Percentiles rank a stretch among this genome's conserved stretches.
Evolutionary conservation across 2,113 vertebrate species (phyloP).

Genomic region (Gallinago paraguaiae): DNA sequence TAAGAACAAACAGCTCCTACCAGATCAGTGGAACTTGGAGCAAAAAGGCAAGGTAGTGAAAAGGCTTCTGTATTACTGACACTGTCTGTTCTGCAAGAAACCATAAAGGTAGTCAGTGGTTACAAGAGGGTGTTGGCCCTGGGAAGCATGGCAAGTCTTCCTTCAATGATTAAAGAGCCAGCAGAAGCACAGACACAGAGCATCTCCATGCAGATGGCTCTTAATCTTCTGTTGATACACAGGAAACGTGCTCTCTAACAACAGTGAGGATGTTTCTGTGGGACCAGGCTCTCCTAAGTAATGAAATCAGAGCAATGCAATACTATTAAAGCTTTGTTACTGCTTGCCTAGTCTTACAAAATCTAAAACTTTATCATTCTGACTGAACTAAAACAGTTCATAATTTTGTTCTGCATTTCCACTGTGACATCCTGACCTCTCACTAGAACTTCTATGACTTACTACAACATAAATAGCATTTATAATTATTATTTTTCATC

Average conservation of each 20-base stretch:
- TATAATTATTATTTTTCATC: not conserved
- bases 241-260: not conserved
- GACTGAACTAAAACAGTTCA: not conserved
- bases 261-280: not conserved
- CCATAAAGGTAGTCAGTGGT: not conserved
- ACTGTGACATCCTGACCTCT: not conserved
- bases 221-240: not conserved
- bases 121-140: slow-evolving; percentile 10
- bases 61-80: not conserved
- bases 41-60: not conserved
- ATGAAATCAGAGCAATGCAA: not conserved
- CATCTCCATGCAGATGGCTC: not conserved
- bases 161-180: not conserved
- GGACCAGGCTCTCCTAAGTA: not conserved
- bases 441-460: not conserved
- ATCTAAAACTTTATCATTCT: not conserved
- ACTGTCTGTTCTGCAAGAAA: not conserved
- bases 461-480: not conserved
- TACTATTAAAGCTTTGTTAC: not conserved
- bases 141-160: not conserved
- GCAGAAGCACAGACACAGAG: not conserved
- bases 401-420: not conserved
- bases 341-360: not conserved
- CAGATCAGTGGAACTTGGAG: not conserved
- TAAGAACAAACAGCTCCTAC: slow-evolving; percentile 11